Evolutionary conservation across 2,113 vertebrate species (phyloP).

Genomic region (Thalassoma bifasciatum): DNA sequence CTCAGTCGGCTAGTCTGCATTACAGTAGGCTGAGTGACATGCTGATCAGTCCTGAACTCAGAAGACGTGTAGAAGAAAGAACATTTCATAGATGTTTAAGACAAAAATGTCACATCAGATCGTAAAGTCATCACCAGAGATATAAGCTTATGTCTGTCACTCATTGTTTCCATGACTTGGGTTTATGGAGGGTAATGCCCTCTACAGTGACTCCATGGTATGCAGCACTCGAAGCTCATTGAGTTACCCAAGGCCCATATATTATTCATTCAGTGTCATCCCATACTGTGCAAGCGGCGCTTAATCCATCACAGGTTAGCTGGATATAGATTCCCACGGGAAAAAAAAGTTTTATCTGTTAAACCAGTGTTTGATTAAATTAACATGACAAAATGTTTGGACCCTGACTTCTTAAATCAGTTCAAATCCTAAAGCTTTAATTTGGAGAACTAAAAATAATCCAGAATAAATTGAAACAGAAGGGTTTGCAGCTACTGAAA

Average conservation of each 20-base stretch:
- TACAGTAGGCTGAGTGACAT: constrained; percentile 11
- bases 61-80: neutral
- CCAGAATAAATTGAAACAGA: neutral
- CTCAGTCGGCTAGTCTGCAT: constrained; percentile 39
- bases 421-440: neutral
- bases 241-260: constrained; percentile 70
- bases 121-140: neutral
- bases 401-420: neutral
- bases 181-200: constrained; percentile 1
- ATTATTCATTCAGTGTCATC: constrained; percentile 80
- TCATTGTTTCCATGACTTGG: constrained; percentile 15
- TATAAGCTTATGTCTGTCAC: neutral
- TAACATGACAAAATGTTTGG: neutral
- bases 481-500: neutral
- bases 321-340: constrained; percentile 36
- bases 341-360: neutral
- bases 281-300: constrained; percentile 70
- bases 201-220: constrained; percentile 50
- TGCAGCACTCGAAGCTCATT: constrained; percentile 55
- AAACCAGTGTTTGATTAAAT: constrained; percentile 25
- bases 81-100: neutral
- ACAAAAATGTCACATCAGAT: neutral
- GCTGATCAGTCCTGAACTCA: constrained; percentile 12
- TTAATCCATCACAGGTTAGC: constrained; percentile 59
- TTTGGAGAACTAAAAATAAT: neutral